Evolutionary conservation across 1,140 invertebrate species (phyloP).

Genomic region (Drosophila quadrilineata): DNA sequence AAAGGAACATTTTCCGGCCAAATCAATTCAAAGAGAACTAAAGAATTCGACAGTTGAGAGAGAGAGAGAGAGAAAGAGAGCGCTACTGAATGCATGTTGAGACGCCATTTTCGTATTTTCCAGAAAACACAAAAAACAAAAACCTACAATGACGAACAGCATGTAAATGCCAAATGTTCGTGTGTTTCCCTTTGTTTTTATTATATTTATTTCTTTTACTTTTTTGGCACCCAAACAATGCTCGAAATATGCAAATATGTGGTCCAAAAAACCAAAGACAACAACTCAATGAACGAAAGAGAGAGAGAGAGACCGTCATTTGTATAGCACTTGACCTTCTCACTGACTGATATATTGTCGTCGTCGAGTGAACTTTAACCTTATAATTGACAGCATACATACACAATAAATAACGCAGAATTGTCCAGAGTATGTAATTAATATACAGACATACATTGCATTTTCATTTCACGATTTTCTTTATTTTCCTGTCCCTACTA

Average conservation of each 20-base stretch:
- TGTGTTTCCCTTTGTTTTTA: no score
- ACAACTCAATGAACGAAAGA: no score
- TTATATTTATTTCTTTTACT: no score
- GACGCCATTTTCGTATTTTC: constrained; percentile 71
- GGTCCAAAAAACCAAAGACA: no score
- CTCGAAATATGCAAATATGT: constrained; percentile 13
- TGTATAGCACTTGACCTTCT: constrained; percentile 1
- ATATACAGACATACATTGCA: no score
- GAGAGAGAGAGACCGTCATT: no score
- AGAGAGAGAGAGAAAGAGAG: background rate
- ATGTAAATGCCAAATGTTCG: constrained; percentile 35
- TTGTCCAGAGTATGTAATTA: background rate
- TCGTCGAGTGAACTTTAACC: constrained; percentile 23
- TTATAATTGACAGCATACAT: constrained; percentile 3
- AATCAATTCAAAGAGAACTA: background rate
- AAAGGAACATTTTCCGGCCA: no score
- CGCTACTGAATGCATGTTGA: constrained; percentile 45
- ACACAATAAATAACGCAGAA: constrained; percentile 1
- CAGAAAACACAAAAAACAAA: constrained; percentile 43
- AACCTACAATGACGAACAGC: constrained; percentile 27
- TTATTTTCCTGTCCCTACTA: no score
- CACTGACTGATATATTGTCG: no score
- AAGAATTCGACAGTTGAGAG: background rate
- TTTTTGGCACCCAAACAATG: background rate
- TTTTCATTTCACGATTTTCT: no score